A percentile compares a stretch with the other conserved stretches of the same genome.
Conservation (phyloP, 2,113 vertebrate genomes). For the Hemiprocne comata region DNA sequence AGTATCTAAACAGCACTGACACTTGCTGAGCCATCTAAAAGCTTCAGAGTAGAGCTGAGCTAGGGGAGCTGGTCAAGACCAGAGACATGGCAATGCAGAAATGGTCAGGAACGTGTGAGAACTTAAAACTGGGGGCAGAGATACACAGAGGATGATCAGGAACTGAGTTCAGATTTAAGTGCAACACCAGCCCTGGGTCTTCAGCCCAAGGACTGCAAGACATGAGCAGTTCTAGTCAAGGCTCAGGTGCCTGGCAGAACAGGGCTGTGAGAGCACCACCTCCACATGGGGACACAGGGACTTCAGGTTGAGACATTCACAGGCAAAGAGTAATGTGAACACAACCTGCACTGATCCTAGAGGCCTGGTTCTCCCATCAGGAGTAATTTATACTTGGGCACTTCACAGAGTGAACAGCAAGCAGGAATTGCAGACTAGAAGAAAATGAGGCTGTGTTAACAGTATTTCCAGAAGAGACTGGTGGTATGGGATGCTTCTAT, state of each 20-base stretch:
- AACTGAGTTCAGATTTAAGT: neutral
- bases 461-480: neutral
- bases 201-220: neutral
- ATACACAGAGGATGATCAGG: fast-evolving
- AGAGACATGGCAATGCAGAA: neutral
- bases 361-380: neutral
- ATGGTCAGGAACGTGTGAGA: fast-evolving
- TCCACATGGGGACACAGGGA: fast-evolving
- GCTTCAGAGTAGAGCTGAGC: neutral
- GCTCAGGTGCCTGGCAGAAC: neutral
- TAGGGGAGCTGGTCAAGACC: neutral
- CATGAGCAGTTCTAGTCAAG: fast-evolving
- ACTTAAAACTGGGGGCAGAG: neutral
- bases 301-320: neutral
- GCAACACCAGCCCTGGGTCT: neutral
- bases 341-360: neutral
- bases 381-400: neutral
- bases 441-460: neutral
- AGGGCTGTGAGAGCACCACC: neutral
- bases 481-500: neutral
- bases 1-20: neutral
- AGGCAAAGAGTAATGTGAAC: neutral
- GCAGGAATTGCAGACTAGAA: neutral
- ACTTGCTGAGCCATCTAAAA: neutral
- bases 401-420: neutral